Base-by-base conservation (phyloP, 2,888 invertebrate species). In the Lottia scabra region DNA sequence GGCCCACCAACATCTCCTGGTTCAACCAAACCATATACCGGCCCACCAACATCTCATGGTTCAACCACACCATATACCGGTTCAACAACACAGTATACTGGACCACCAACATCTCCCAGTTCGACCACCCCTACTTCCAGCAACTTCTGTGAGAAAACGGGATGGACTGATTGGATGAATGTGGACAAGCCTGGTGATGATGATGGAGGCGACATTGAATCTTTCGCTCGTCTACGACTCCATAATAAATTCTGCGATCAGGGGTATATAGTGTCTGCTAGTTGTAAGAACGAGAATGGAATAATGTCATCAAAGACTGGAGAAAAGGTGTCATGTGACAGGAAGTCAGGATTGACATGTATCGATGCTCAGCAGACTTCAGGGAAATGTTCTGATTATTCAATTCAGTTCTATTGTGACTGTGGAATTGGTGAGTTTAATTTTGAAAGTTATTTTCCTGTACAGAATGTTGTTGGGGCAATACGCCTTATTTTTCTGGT, bases 341-440 rank as follows among this genome's bases (percentile, higher is more conserved):
- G 95, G 74, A 93, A 94, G 80, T 91, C 91, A 15, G 96, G 96
- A 0, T 90, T 96, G 0, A 88, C 92, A 2, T 96, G 96, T 85
- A 90, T 89, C 73, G 90, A 87, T 45, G 75, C 70, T 13, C 78
- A 84, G n/a, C 85, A 86, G 69, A 56, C 67, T 12, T 74, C 75
- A 46, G 75, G 74, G n/a, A 79, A 79, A 63, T 88, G 88, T 74
- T 79, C 82, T n/a, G 87, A 88, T 70, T 88, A 87, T 74, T 83
- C 85, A 74, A 81, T 88, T 2, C 75, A 84, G 72, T 81, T 87
- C 67, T 87, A 83, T 75, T 88, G 88, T 71, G 89, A 91, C 73
- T 94, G 72, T 65, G 48, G 23, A 5, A 38, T 6, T 19, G 56
- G 56, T 56, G 23, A 56, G 56, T 56, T 0, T 23, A 23, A 56